Evolutionary conservation across 2,113 vertebrate species (phyloP), one percentile per base, ranked within the genome.

Genomic region (Caranx ignobilis): DNA sequence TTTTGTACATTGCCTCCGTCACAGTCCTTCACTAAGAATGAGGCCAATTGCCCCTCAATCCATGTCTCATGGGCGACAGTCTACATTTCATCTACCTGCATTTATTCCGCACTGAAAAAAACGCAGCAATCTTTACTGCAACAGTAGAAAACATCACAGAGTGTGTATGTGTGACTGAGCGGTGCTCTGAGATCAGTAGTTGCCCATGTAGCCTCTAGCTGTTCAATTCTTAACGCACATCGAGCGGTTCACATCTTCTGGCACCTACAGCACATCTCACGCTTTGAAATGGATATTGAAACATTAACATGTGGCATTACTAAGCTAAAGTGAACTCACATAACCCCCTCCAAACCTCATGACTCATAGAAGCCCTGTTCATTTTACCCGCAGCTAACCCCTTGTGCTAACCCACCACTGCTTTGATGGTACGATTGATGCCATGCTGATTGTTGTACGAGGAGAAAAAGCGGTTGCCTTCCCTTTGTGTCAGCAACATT

Each of bases 401-500:
- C 78, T 8, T 47, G 56, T n/a, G 8, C 77, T 66, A 84, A 84
- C 81, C 73, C 79, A 83, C 78, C 67, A 80, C 73, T 9, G 39
- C 85, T 90, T 88, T 93, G 89, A 91, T 91, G 86, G 78, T 81
- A 77, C 79, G 70, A 88, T 76, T 72, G 83, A 91, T 86, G 84
- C 85, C 68, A 84, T 60, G 80, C 85, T 83, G 76, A 90, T 89
- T 83, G 86, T 88, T 90, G 85, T 60, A 71, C 19, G 8, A 70
- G 77, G 61, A 88, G 77, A 73, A 80, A 85, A 69, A 77, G 87
- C 48, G 73, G 84, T 88, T 78, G 67, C 32, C 71, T 59, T 89
- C 77, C 56, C 70, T 82, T 77, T 59, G 67, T 88, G 79, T 92
- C 91, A 93, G 87, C 91, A 94, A 87, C 85, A 89, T 93, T 90